Evolutionary conservation across 2,888 invertebrate species (phyloP).

Genomic region (Calephelis perditalis): DNA sequence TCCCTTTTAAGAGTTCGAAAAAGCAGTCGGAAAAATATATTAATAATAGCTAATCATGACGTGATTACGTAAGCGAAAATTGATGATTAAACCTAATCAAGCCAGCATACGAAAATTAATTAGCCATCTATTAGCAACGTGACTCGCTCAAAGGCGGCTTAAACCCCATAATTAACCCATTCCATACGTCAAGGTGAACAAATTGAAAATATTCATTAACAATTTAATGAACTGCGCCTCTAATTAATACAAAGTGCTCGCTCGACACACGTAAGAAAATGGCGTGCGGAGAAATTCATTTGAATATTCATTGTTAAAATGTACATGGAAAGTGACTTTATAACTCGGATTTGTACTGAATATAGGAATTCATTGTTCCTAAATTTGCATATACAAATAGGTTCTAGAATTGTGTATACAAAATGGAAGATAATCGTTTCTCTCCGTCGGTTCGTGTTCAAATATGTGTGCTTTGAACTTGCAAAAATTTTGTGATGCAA

Average conservation of each 20-base stretch:
- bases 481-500: neutral
- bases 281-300: constrained; percentile 10
- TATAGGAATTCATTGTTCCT: constrained; percentile 10
- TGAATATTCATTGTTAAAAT: constrained; percentile 13
- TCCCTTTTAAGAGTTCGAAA: too few species aligned
- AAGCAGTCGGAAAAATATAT: too few species aligned
- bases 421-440: constrained; percentile 12
- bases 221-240: constrained; percentile 9
- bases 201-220: constrained; percentile 13
- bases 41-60: too few species aligned
- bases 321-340: constrained; percentile 12
- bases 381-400: constrained; percentile 10
- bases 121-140: constrained; percentile 1
- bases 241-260: constrained; percentile 12
- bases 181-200: constrained; percentile 12
- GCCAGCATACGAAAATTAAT: neutral
- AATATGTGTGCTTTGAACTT: neutral
- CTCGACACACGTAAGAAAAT: constrained; percentile 13
- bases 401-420: constrained; percentile 3
- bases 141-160: constrained; percentile 6
- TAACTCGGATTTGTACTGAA: constrained; percentile 13
- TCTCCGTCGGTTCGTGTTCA: constrained; percentile 4
- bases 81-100: neutral
- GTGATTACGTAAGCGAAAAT: neutral
- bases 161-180: constrained; percentile 12